Evolutionary conservation across 2,113 vertebrate genomes (phyloP), one percentile per base, ranked within the genome.

Genomic region (Erinaceus europaeus): DNA sequence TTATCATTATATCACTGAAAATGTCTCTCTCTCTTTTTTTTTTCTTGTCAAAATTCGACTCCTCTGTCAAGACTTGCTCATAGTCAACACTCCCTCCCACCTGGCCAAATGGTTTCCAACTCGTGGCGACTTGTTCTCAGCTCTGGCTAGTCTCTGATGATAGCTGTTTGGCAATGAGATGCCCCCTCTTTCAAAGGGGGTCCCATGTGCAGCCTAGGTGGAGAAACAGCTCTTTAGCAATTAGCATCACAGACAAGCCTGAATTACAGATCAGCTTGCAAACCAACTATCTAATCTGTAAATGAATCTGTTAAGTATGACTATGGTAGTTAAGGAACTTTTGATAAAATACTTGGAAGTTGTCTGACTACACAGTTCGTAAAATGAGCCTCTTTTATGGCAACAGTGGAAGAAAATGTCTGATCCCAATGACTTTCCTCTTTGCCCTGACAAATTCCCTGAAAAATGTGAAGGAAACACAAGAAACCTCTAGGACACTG

Each of bases 131-230:
- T 21, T 52, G 79, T 62, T 62, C 59, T n/a, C n/a, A n/a, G n/a
- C n/a, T n/a, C n/a, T 88, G 90, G 91, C 83, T 93, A 79, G 75
- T 46, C n/a, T 55, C 57, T 92, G 76, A 38, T 38, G 27, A n/a
- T n/a, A 92, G 12, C 79, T 83, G 88, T 61, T 86, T 79, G 79
- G 80, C 71, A 75, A 80, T 61, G 27, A 57, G 18, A 62, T 32
- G 65, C 65, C 27, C n/a, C 42, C 59, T 23, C n/a, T 90, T 65
- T 91, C 79, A 72, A n/a, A 93, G 86, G 90, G 88, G 61, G 85
- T 42, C 82, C 34, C 75, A 36, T 15, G 50, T 81, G 11, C 55
- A 53, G 67, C 23, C 71, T 34, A 80, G 67, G 72, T 50, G 72
- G 55, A 74, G 53, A 78, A 78, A 29, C 21, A 50, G 3, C 7